These are phyloP conservation scores for Drosophila tristis DNA, from an alignment of 1,140 invertebrate species.

Conservation along the genomic window DNA sequence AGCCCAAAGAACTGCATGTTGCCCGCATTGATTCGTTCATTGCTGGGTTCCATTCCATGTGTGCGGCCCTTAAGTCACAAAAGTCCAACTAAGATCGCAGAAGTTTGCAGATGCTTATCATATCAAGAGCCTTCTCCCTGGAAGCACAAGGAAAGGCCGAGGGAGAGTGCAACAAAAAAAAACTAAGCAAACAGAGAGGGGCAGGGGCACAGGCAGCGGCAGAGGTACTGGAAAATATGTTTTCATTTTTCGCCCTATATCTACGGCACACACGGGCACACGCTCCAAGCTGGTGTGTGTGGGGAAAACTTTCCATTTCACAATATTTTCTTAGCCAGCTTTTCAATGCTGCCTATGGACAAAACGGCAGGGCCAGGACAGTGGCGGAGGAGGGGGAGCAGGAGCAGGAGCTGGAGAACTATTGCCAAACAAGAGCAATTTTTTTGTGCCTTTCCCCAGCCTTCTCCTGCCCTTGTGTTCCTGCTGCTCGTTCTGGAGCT, in stretches of 20 bases:
- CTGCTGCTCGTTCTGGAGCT: too few species aligned
- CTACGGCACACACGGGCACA: slow-evolving; percentile 4
- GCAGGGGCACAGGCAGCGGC: background rate
- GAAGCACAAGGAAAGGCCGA: slow-evolving; percentile 6
- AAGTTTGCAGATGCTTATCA: slow-evolving; percentile 39
- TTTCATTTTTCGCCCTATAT: slow-evolving; percentile 40
- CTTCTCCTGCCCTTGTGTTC: too few species aligned
- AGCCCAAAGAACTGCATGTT: too few species aligned
- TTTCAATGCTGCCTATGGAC: slow-evolving; percentile 32
- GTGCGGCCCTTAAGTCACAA: background rate
- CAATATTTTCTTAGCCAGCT: slow-evolving; percentile 53
- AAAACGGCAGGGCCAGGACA: slow-evolving; percentile 20
- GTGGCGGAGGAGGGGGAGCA: background rate
- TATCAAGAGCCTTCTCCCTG: background rate
- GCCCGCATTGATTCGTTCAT: too few species aligned
- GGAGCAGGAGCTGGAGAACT: background rate
- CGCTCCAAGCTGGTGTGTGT: background rate
- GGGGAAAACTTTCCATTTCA: slow-evolving; percentile 49
- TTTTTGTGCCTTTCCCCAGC: background rate
- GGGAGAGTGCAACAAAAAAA: background rate
- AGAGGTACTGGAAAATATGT: slow-evolving; percentile 36
- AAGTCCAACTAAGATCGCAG: slow-evolving; percentile 29
- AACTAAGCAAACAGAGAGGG: slow-evolving; percentile 34
- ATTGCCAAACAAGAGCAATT: slow-evolving; percentile 9
- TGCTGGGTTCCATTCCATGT: too few species aligned